phyloP scores from a whole-genome alignment of 1,140 invertebrate genomes.

The Euura lappo region DNA sequence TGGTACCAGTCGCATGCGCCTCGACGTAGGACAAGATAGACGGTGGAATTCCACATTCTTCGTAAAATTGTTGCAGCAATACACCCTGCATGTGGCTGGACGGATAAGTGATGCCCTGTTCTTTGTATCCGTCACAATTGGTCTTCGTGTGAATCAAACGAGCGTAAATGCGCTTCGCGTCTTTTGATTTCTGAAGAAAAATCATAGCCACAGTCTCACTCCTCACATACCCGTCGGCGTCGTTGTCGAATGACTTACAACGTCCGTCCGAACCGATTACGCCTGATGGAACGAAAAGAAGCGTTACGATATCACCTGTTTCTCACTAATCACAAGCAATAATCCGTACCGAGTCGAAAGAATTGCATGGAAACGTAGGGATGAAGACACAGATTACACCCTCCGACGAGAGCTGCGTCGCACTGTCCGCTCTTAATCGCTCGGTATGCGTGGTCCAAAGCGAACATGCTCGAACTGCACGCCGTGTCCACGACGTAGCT shows the following conservation, averaged over 20 bases:
- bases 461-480: slow-evolving; percentile 25
- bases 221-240: slow-evolving; percentile 71
- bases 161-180: slow-evolving; percentile 66
- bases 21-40: slow-evolving; percentile 78
- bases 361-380: slow-evolving; percentile 79
- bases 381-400: slow-evolving; percentile 64
- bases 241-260: slow-evolving; percentile 87
- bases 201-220: slow-evolving; percentile 76
- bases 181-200: slow-evolving; percentile 73
- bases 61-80: slow-evolving; percentile 80
- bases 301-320: slow-evolving; percentile 12
- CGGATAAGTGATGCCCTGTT: slow-evolving; percentile 84
- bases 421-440: slow-evolving; percentile 65
- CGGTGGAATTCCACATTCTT: slow-evolving; percentile 77
- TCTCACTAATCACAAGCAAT: background rate
- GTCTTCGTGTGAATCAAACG: slow-evolving; percentile 72
- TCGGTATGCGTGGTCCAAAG: slow-evolving; percentile 53
- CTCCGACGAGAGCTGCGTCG: slow-evolving; percentile 70
- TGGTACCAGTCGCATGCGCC: slow-evolving; percentile 83
- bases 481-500: slow-evolving; percentile 33
- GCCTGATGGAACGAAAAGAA: slow-evolving; percentile 65
- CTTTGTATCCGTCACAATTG: slow-evolving; percentile 85
- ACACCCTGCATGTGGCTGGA: slow-evolving; percentile 78
- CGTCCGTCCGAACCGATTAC: slow-evolving; percentile 81
- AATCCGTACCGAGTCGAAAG: slow-evolving; percentile 3